Base-by-base conservation (phyloP, 2,888 invertebrate species). In the Meiosimyza decipiens region DNA sequence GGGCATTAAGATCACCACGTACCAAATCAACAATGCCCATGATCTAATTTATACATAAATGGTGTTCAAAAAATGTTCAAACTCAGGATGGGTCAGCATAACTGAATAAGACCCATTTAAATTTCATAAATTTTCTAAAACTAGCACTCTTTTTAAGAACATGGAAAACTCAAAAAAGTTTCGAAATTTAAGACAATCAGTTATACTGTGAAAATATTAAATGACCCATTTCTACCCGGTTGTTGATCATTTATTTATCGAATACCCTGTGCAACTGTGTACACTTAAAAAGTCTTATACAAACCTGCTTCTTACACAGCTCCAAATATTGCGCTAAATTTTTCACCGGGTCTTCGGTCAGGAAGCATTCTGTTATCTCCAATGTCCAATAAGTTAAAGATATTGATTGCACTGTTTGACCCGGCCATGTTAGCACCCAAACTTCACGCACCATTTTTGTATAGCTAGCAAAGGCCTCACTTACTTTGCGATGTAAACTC, bases 371-470 rank as follows among this genome's bases (percentile, higher is more conserved):
- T 1, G 95, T 94, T n/a, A 97, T 93, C 85, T 96, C 94, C 0
- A 90, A 88, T 0, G 98, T 98, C 98, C 98, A 98, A 83, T 92
- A 96, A 1, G 94, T 92, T 88, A 95, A 92, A 13, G 94, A 92
- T 72, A 94, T 93, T 80, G 94, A 93, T 85, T 97, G 92, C 0
- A 92, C 94, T 47, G 93, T 91, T 89, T 98, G 98, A 1, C 97
- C 97, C 0, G 98, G 97, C 97, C 97, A 98, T 59, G 92, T 89
- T 1, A 95, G 88, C 1, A 97, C 96, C 98, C 98, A 97, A 33
- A 89, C 86, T 40, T 92, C 90, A 71, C 97, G 89, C 5, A 88
- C 82, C 71, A 90, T 90, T 15, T 87, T 87, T 0, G 90, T 87
- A 86, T 96, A 97, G 76, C 93, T 93, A 54, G 91, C 90, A 77